Evolutionary conservation across 2,888 invertebrate species (phyloP), one percentile per base, ranked within the genome.

Genomic region (Protula sp.): DNA sequence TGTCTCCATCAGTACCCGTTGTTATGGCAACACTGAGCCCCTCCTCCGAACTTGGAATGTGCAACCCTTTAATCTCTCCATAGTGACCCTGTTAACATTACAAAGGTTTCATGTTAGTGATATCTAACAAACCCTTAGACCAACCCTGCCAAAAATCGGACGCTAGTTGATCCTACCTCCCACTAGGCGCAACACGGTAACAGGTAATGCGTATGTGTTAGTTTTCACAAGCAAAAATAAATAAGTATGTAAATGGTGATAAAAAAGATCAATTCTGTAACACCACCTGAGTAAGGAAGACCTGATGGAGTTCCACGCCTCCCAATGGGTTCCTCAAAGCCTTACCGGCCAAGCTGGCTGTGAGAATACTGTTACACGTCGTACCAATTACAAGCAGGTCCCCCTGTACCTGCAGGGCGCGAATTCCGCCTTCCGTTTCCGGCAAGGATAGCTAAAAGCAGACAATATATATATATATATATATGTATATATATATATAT

Each of bases 331-430:
- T 61, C 14, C 67, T 65, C 2, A 56, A 56, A 22, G 65, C 65
- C 27, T 59, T 62, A 2, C 57, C 60, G 1, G 68, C 47, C 29
- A 74, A 58, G 2, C 54, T 61, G 29, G 70, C 65, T 19, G 68
- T 67, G 22, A 77, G 61, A 52, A 79, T 70, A n/a, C 76, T 74
- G 63, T 79, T 78, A 66, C 76, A 73, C 14, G 77, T 78, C 0
- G 78, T 78, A 1, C 76, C 76, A 19, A 77, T 63, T 3, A 78
- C 47, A 27, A 79, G 67, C 0, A 51, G 50, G 45, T 72, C 71
- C 19, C 65, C 60, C 22, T 67, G 60, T 14, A 67, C 31, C 30
- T 67, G 65, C 29, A 78, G 48, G 67, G 71, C 72, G 2, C 77
- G 61, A 2, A 74, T 70, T 4, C 76, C 77, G 2, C 78, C 77